Conservation (phyloP, 2,113 vertebrate species). For the Neodontobutis hainanensis region DNA sequence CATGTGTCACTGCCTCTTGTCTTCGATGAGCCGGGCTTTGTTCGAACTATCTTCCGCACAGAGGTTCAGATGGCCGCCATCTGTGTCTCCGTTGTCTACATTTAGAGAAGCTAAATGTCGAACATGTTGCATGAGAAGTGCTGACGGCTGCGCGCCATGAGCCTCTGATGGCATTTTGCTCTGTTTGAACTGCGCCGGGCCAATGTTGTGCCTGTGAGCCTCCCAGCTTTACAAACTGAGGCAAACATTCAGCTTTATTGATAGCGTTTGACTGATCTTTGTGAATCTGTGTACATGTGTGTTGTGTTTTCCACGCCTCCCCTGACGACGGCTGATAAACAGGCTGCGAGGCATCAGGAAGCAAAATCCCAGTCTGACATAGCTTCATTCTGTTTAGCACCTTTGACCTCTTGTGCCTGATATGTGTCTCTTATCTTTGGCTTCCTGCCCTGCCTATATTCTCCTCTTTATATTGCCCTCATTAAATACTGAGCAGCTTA, state of each 20-base stretch:
- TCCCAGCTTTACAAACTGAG: conserved; percentile 61
- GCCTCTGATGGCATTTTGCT: conserved; percentile 62
- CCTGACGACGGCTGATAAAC: conserved; percentile 69
- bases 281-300: conserved; percentile 37
- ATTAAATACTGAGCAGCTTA: conserved; percentile 64
- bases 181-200: conserved; percentile 66
- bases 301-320: conserved; percentile 67
- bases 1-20: conserved; percentile 52
- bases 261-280: conserved; percentile 71
- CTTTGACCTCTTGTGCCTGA: conserved; percentile 52
- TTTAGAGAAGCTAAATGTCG: conserved; percentile 46
- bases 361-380: conserved; percentile 21
- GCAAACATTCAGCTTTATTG: conserved; percentile 74
- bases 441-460: conserved; percentile 63
- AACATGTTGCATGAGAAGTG: conserved; percentile 34
- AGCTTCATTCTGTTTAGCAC: conserved; percentile 35
- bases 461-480: conserved; percentile 71
- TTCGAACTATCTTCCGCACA: conserved; percentile 33
- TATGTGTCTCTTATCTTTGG: conserved; percentile 61
- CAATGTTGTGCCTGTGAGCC: conserved; percentile 70
- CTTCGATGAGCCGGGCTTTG: conserved; percentile 49
- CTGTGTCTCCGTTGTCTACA: conserved; percentile 49
- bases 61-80: conserved; percentile 57
- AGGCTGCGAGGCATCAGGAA: conserved; percentile 34
- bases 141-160: conserved; percentile 44